Evolutionary conservation across 2,888 invertebrate genomes (phyloP).

Genomic region (Podabrus alpinus): DNA sequence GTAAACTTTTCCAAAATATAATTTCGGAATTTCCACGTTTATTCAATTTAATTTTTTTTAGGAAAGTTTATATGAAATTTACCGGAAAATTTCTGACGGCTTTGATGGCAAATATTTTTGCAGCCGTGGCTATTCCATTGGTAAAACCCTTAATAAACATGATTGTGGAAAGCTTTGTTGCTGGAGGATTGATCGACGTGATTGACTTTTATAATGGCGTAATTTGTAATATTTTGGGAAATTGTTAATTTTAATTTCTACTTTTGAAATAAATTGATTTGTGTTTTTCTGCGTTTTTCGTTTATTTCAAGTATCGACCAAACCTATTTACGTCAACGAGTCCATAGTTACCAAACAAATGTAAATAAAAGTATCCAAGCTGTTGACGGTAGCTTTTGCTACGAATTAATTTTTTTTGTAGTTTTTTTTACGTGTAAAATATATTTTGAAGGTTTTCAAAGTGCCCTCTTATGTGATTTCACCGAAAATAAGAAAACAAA

Average conservation of each 20-base stretch:
- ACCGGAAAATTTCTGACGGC: constrained; percentile 58
- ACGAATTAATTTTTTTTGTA: neutral
- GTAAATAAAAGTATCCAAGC: neutral
- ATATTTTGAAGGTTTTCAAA: neutral
- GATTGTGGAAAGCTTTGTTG: neutral
- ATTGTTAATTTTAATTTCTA: neutral
- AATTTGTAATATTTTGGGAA: neutral
- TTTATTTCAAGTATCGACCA: neutral
- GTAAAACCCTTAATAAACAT: neutral
- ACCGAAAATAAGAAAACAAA: too few species aligned
- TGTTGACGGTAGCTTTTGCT: neutral
- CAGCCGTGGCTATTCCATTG: neutral
- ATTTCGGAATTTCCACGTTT: neutral
- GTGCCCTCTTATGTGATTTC: neutral
- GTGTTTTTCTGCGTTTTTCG: neutral
- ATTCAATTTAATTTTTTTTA: constrained; percentile 33
- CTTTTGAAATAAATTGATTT: too few species aligned
- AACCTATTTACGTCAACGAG: neutral
- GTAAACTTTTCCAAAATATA: neutral
- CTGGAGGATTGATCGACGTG: neutral
- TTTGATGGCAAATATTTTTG: constrained; percentile 59
- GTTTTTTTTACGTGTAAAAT: neutral
- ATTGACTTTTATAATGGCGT: neutral
- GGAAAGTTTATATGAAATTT: constrained; percentile 57
- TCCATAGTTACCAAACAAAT: neutral